phyloP scores from a whole-genome alignment of 2,113 vertebrate genomes.

The Agelaius tricolor region DNA sequence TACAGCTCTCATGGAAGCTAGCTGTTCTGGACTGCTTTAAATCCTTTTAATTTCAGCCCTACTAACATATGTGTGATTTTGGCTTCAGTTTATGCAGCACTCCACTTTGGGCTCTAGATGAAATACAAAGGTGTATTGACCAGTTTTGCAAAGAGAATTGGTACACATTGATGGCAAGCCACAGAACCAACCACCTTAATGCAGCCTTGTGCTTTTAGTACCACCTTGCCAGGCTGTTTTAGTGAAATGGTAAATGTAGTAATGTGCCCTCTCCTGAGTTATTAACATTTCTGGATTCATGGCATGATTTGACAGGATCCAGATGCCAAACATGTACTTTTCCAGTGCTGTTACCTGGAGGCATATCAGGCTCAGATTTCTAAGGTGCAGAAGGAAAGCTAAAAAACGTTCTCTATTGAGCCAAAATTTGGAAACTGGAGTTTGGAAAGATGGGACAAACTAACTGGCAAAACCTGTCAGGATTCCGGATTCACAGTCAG shows the following conservation, averaged over 20 bases:
- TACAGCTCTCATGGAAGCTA: neutral
- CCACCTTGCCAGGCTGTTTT: neutral
- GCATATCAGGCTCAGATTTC: neutral
- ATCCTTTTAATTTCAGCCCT: neutral
- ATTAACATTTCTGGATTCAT: neutral
- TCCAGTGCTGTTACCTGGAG: neutral
- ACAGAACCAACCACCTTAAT: neutral
- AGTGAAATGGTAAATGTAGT: neutral
- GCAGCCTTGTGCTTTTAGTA: neutral
- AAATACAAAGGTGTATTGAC: neutral
- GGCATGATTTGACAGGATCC: neutral
- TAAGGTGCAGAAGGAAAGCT: neutral
- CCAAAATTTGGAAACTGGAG: neutral
- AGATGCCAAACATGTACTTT: neutral
- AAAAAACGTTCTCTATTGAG: neutral
- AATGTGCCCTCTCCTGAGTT: neutral
- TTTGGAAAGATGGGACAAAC: neutral
- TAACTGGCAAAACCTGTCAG: neutral
- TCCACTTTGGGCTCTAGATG: neutral
- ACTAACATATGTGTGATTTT: fast-evolving
- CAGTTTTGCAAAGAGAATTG: neutral
- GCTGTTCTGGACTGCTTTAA: neutral
- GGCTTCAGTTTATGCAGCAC: neutral
- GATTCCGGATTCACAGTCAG: neutral
- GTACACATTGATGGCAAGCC: fast-evolving